These are phyloP conservation scores for Ethmia dodecea DNA, from an alignment of 2,888 invertebrate genomes.

Conservation along the genomic window DNA sequence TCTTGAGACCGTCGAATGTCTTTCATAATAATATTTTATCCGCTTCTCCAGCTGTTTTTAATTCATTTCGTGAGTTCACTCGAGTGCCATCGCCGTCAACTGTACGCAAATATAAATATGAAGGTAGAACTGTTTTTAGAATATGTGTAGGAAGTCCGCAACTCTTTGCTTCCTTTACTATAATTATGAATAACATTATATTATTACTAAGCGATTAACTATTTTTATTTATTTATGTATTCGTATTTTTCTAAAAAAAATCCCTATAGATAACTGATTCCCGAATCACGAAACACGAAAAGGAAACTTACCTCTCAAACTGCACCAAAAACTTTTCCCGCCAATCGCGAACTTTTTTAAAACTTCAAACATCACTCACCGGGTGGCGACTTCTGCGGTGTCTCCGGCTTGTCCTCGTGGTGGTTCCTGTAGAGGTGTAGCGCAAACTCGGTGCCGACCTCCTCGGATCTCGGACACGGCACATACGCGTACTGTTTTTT, in stretches of 20 bases:
- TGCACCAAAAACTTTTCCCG: conserved; percentile 5
- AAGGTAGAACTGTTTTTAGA: conserved; percentile 1
- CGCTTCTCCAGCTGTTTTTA: conserved; percentile 14
- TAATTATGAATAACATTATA: too few relatives aligned
- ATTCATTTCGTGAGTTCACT: conserved; percentile 10
- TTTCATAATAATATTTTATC: conserved; percentile 19
- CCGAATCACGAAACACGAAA: too few relatives aligned
- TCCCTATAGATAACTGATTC: too few relatives aligned
- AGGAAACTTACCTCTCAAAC: conserved; percentile 4
- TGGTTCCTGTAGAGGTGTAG: conserved; percentile 46
- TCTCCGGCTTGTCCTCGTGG: conserved; percentile 37
- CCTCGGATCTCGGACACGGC: conserved; percentile 72
- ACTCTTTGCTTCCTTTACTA: too few relatives aligned
- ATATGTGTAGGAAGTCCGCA: conserved; percentile 7
- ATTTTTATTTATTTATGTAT: too few relatives aligned
- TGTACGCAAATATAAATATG: conserved; percentile 3
- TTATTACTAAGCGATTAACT: too few relatives aligned
- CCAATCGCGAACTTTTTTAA: conserved; percentile 4
- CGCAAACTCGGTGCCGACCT: conserved; percentile 68
- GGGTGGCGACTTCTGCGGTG: conserved; percentile 49
- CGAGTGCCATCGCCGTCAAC: conserved; percentile 2
- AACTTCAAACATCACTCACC: conserved; percentile 34
- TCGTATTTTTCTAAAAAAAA: too few relatives aligned
- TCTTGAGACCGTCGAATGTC: too few relatives aligned
- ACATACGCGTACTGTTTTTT: conserved; percentile 71